Evolutionary conservation across 1,140 invertebrate species (phyloP), one percentile per base, ranked within the genome.

Genomic region (Drosophila quadrilineata): DNA sequence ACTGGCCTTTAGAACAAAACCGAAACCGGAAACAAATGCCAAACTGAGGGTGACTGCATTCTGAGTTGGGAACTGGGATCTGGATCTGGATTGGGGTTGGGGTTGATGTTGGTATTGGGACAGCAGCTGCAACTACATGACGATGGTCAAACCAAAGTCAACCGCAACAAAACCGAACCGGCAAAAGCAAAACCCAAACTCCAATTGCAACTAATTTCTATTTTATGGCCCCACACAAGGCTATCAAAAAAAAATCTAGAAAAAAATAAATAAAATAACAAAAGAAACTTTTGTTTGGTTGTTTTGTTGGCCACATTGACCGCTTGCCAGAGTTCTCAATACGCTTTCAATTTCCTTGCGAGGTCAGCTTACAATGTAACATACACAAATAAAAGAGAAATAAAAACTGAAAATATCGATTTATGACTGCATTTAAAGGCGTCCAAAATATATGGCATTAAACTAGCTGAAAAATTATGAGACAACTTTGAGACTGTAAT

Each of bases 201-300:
- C 70, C 79, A 84, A 85, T 85, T 84, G 79, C 79, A 85, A 84
- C 77, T 84, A 84, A 84, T 84, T 84, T 85, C 79, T 84, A 69
- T 85, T 84, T 84, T 85, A 84, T 84, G 79, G 56, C 56, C 71
- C 48, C 36, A 14, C 36, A 40, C 33, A n/a, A 38, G 26, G 41
- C 10, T 19, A 14, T 24, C 45, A 16, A 54, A n/a, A 52, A 29
- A 36, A 38, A 46, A 21, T 26, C 6, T 14, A 48, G 26, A 36
- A 29, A 43, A 26, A 62, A 46, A 71, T 28, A 19, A 3, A 62
- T 14, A 31, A 29, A 31, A 50, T 12, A 31, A 54, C n/a, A n/a
- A 21, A 19, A 29, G 65, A 62, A 73, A 67, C 41, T 66, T 77
- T 74, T 77, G 70, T 77, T 80, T 80, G 75, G 28, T 54, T 71